A percentile compares a stretch with the other conserved stretches of the same genome.
Conservation (phyloP, 2,888 invertebrate genomes). For the Cataglyphis livida region DNA sequence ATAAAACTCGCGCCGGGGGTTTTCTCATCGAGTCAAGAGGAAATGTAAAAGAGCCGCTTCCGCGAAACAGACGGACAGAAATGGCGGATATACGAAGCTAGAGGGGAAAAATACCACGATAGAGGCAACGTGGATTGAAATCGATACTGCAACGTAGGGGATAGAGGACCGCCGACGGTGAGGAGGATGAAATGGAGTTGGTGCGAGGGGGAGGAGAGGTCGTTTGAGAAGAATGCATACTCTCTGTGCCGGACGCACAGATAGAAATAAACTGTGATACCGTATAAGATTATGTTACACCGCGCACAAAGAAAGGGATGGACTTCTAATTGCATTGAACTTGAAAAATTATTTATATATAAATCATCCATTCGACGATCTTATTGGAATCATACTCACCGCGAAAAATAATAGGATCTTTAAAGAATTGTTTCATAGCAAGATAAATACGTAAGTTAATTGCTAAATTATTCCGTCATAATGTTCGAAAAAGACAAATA, state of each 20-base stretch:
- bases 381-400: not conserved
- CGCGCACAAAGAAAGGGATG: not conserved
- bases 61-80: slow-evolving; percentile 55
- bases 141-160: slow-evolving; percentile 38
- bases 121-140: slow-evolving; percentile 47
- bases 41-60: slow-evolving; percentile 57
- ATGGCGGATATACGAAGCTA: slow-evolving; percentile 28
- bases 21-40: slow-evolving; percentile 55
- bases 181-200: slow-evolving; percentile 31
- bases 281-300: slow-evolving; percentile 32
- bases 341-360: not conserved
- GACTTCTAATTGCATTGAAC: slow-evolving; percentile 1
- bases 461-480: not conserved
- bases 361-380: not conserved
- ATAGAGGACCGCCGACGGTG: slow-evolving; percentile 16
- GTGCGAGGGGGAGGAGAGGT: slow-evolving; percentile 33
- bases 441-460: not conserved
- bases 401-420: not conserved
- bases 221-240: slow-evolving; percentile 15
- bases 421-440: not conserved
- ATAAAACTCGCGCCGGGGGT: slow-evolving; percentile 31
- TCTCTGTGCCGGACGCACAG: not conserved
- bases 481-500: not conserved
- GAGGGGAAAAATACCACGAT: slow-evolving; percentile 29
- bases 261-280: slow-evolving; percentile 17